Conservation (phyloP, 2,888 invertebrate species). For the Noctua janthina region DNA sequence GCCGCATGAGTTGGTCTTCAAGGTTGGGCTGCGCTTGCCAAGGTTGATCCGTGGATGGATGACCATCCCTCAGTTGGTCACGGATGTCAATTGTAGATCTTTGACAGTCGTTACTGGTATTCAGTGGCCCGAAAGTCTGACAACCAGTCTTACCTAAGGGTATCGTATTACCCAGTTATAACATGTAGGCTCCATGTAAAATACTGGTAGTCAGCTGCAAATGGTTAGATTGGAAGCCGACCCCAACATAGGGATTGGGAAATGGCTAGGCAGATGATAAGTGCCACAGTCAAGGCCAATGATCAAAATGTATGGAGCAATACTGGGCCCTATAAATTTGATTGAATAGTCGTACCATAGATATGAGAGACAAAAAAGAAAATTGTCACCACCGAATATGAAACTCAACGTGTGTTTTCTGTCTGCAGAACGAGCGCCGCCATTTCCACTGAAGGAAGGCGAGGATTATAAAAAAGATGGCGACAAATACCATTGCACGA, state of each 20-base stretch:
- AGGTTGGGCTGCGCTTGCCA: too few species aligned
- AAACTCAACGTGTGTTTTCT: conserved; percentile 60
- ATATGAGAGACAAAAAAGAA: background rate
- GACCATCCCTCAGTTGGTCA: too few species aligned
- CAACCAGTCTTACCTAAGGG: background rate
- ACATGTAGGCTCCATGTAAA: background rate
- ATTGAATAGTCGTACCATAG: background rate
- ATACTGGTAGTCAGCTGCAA: background rate
- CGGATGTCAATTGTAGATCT: background rate
- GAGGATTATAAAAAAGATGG: conserved; percentile 75
- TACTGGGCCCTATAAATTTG: background rate
- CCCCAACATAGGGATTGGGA: background rate
- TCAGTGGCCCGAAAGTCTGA: background rate
- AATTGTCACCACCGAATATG: background rate
- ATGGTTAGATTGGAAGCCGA: background rate
- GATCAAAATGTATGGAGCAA: background rate
- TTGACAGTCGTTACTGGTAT: background rate
- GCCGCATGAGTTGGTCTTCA: too few species aligned
- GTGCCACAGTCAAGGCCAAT: background rate
- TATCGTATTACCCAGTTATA: background rate
- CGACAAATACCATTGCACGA: conserved; percentile 69
- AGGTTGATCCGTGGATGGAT: too few species aligned
- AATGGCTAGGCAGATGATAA: background rate
- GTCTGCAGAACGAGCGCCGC: conserved; percentile 73
- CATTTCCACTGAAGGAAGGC: conserved; percentile 72